A percentile compares a stretch with the other conserved stretches of the same genome.
These are phyloP conservation scores for Carcharodon carcharias DNA, from an alignment of 2,797 vertebrate genomes.

Conservation along the genomic window DNA sequence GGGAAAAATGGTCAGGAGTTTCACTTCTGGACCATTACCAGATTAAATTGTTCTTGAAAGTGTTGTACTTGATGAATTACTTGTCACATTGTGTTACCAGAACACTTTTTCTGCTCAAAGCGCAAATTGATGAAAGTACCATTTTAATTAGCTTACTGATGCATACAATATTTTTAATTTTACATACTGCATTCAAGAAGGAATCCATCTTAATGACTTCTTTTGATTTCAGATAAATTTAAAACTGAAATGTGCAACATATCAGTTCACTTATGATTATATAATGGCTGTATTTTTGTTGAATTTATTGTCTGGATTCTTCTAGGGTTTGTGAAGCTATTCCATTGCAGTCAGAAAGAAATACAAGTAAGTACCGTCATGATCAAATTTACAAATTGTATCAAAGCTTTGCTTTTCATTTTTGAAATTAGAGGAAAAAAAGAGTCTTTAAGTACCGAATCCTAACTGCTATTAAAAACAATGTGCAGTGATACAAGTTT, in stretches of 20 bases:
- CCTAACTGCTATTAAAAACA: not conserved
- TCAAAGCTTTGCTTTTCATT: not conserved
- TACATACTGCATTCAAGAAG: not conserved
- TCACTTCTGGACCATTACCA: not conserved
- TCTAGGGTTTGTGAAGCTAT: constrained; percentile 32
- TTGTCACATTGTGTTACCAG: not conserved
- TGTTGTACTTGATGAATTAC: not conserved
- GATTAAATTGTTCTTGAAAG: not conserved
- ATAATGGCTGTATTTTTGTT: not conserved
- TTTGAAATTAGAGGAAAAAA: not conserved
- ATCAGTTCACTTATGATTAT: not conserved
- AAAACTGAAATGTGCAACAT: not conserved
- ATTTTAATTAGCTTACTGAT: not conserved
- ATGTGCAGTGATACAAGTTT: not conserved
- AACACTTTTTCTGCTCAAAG: not conserved
- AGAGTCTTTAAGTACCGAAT: not conserved
- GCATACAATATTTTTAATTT: not conserved
- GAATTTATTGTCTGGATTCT: not conserved
- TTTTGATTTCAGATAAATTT: not conserved
- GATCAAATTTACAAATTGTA: not conserved
- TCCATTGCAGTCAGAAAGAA: constrained; percentile 27
- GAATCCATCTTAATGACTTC: not conserved
- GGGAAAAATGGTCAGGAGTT: not conserved
- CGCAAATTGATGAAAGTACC: not conserved
- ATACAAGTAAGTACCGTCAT: constrained; percentile 37